Evolutionary conservation across 2,888 invertebrate genomes (phyloP), one percentile per base, ranked within the genome.

Genomic region (Agonopterix alstromeriana): DNA sequence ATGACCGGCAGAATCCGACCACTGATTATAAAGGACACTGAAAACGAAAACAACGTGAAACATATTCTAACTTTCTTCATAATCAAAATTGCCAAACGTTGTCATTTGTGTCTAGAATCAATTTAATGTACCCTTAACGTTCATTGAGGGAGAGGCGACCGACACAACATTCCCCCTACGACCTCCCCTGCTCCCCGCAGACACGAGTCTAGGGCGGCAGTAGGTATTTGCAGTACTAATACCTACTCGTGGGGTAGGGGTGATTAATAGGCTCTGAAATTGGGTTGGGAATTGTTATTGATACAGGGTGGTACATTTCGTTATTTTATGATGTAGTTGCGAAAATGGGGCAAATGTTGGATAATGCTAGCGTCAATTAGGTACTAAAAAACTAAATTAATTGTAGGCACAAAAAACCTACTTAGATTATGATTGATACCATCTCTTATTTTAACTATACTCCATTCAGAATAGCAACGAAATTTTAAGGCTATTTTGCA

Each of bases 261-360:
- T 70, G 71, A 77, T 77, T 71, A 72, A 76, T 76, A 57, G 59
- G 56, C 56, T 62, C 57, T 54, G 55, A 67, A 73, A 76, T 73
- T 73, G 64, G 58, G 59, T 65, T 59, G 52, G 49, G 57, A 53
- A 60, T 60, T 59, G 63, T 42, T 42, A 12, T 11, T 38, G 38
- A 38, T 38, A 10, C 36, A n/a, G 4, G 38, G n/a, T 42, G 8
- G 38, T 10, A n/a, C 38, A 38, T 38, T 38, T 38, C 10, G 10
- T n/a, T 38, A 38, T 38, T 38, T 38, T 27, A 27, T 27, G 27
- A 27, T 27, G 27, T 27, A 27, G 27, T 27, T 27, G 27, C 27
- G 27, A 27, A 27, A 27, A 27, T 27, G 27, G 12, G 10, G 2
- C 14, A 14, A 41, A 35, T 51, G 52, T 47, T 48, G 51, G 50